phyloP scores from a whole-genome alignment of 2,888 invertebrate species.

The Conistra vaccinii region DNA sequence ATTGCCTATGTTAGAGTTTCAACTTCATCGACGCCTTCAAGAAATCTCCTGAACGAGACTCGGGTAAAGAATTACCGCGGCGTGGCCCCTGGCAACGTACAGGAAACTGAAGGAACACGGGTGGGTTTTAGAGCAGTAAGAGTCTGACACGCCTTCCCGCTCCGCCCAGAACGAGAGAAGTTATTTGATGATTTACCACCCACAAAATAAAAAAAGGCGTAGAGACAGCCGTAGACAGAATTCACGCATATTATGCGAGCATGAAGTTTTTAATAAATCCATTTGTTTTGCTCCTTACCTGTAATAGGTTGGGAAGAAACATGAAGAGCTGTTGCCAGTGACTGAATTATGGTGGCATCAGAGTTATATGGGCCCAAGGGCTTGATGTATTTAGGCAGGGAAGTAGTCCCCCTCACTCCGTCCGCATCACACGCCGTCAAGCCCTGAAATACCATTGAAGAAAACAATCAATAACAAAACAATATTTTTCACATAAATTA shows the following conservation, averaged over 20 bases:
- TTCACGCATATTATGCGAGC: not conserved
- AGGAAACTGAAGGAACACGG: too few species aligned
- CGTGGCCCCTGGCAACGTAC: too few species aligned
- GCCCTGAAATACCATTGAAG: conserved; percentile 88
- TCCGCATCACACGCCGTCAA: conserved; percentile 97
- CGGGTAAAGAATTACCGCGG: too few species aligned
- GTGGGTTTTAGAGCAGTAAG: too few species aligned
- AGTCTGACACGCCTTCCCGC: too few species aligned
- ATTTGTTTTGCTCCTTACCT: conserved; percentile 78
- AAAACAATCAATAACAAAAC: not conserved
- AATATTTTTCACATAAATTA: not conserved
- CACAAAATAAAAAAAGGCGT: too few species aligned
- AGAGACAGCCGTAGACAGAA: not conserved
- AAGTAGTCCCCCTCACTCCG: conserved; percentile 96
- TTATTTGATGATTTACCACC: too few species aligned
- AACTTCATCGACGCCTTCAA: not conserved
- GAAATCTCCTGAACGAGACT: not conserved
- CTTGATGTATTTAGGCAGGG: conserved; percentile 95
- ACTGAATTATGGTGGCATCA: conserved; percentile 97
- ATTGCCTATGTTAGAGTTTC: not conserved
- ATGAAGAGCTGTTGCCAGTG: conserved; percentile 98
- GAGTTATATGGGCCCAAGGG: conserved; percentile 96
- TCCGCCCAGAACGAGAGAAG: too few species aligned
- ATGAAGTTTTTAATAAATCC: not conserved
- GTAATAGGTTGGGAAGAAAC: conserved; percentile 97